Conservation (phyloP, 2,113 vertebrate genomes). For the Semnopithecus entellus region DNA sequence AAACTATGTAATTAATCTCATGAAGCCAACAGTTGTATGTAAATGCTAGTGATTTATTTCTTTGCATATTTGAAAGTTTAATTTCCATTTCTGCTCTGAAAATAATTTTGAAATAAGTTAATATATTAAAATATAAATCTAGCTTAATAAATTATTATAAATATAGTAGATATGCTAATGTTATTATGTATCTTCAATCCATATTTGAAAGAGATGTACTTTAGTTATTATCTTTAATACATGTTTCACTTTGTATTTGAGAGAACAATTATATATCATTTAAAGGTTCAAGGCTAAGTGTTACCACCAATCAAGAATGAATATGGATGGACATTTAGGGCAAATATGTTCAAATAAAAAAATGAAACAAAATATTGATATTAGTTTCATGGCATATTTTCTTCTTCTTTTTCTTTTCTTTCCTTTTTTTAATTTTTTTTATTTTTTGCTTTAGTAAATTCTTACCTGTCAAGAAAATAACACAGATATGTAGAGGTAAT, state of each 20-base stretch:
- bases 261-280: not conserved
- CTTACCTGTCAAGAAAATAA: no score
- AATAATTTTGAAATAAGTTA: not conserved
- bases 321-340: not conserved
- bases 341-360: not conserved
- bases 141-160: not conserved
- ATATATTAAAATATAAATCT: not conserved
- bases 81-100: not conserved
- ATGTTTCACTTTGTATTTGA: not conserved
- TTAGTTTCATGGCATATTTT: not conserved
- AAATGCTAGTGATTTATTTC: not conserved
- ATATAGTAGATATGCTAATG: not conserved
- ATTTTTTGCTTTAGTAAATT: no score
- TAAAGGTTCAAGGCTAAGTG: not conserved
- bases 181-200: not conserved
- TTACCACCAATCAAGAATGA: not conserved
- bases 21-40: not conserved
- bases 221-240: not conserved
- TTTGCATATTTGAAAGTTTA: not conserved
- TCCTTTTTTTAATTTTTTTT: no score
- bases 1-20: not conserved
- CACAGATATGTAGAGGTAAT: no score
- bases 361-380: not conserved
- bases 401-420: no score
- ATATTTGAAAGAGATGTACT: not conserved